A percentile compares a stretch with the other conserved stretches of the same genome.
Conservation (phyloP, 2,888 invertebrate genomes). For the Diplolepis rosae region DNA sequence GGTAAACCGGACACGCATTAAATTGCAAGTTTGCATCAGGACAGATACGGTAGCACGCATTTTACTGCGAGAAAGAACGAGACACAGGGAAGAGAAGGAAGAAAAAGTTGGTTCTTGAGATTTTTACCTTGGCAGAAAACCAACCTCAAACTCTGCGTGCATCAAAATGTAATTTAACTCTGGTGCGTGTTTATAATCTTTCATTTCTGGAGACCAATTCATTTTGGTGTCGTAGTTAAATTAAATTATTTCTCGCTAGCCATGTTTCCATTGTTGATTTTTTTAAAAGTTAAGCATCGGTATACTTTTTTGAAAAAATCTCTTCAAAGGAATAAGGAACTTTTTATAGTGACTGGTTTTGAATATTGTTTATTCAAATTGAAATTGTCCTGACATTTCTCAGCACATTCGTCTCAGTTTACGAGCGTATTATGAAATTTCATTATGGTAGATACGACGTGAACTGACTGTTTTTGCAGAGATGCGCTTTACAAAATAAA, state of each 20-base stretch:
- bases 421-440: conserved; percentile 38
- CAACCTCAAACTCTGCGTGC: background rate
- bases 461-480: conserved; percentile 1
- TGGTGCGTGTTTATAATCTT: background rate
- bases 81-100: conserved; percentile 28
- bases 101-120: conserved; percentile 12
- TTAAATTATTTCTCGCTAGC: background rate
- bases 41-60: conserved; percentile 42
- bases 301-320: no score
- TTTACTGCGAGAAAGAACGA: conserved; percentile 25
- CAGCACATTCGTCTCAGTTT: background rate
- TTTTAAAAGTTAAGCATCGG: no score
- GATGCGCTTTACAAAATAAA: background rate
- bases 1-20: conserved; percentile 33
- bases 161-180: background rate
- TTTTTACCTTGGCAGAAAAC: background rate
- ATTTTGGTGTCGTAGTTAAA: background rate
- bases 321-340: background rate
- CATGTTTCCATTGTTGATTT: background rate
- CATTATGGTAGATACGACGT: conserved; percentile 38
- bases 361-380: background rate
- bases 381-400: background rate
- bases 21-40: conserved; percentile 36
- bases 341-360: background rate
- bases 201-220: background rate